phyloP scores from a whole-genome alignment of 2,113 vertebrate species.

The Murina feae region DNA sequence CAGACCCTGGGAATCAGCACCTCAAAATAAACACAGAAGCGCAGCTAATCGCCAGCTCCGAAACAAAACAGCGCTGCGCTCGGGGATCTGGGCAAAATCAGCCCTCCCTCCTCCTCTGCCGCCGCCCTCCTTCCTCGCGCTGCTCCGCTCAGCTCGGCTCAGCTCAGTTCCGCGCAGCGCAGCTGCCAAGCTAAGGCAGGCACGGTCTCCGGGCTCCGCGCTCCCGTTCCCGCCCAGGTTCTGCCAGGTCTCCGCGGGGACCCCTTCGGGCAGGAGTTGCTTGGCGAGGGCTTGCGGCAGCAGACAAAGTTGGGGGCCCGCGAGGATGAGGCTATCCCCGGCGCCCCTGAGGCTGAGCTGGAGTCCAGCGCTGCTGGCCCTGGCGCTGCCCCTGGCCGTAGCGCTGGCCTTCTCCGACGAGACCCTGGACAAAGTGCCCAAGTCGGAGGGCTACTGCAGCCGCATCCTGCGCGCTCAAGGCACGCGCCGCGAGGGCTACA shows the following conservation, averaged over 20 bases:
- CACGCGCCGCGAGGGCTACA: slow-evolving; percentile 90
- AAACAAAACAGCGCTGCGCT: slow-evolving; percentile 82
- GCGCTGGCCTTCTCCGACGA: slow-evolving; percentile 90
- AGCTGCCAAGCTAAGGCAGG: slow-evolving; percentile 42
- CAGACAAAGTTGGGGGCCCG: slow-evolving; percentile 76
- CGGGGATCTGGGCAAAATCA: slow-evolving; percentile 79
- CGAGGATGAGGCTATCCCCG: slow-evolving; percentile 77
- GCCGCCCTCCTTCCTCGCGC: slow-evolving; percentile 60
- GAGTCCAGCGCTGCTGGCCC: slow-evolving; percentile 74
- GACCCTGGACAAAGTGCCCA: slow-evolving; percentile 88
- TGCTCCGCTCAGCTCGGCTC: slow-evolving; percentile 16
- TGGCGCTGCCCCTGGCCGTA: slow-evolving; percentile 85
- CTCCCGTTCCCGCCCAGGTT: neutral
- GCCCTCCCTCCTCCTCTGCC: slow-evolving; percentile 61
- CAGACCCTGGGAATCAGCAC: slow-evolving; percentile 78
- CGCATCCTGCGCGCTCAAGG: slow-evolving; percentile 93
- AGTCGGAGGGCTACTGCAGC: slow-evolving; percentile 95
- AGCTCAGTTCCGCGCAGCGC: slow-evolving; percentile 53
- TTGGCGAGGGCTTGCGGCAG: slow-evolving; percentile 13
- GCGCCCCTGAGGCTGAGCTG: slow-evolving; percentile 64
- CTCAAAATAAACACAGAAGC: slow-evolving; percentile 78
- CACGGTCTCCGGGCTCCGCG: neutral
- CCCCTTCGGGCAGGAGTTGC: slow-evolving; percentile 38
- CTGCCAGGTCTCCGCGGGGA: neutral
- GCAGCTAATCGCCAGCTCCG: slow-evolving; percentile 75